A percentile compares a stretch with the other conserved stretches of the same genome.
Conservation (phyloP, 2,113 vertebrate species). For the Cyphomyrus plagiostoma region DNA sequence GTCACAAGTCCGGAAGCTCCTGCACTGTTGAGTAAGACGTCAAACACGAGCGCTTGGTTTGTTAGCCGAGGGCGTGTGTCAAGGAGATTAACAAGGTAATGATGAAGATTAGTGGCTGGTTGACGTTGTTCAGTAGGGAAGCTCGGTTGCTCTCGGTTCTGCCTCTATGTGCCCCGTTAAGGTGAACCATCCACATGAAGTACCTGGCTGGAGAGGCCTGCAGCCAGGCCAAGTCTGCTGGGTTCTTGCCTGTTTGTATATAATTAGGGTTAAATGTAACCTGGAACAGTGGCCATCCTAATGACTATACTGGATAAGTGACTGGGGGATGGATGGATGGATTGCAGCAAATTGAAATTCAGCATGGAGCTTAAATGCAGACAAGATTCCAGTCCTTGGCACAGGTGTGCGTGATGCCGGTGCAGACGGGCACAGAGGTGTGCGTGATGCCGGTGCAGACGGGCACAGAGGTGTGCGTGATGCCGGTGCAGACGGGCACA, state of each 20-base stretch:
- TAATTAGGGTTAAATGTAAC: background rate
- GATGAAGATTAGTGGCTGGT: background rate
- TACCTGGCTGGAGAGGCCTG: background rate
- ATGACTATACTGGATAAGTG: background rate
- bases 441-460: too few species aligned
- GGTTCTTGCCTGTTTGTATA: background rate
- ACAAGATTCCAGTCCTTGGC: background rate
- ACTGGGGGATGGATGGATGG: background rate
- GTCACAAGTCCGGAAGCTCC: background rate
- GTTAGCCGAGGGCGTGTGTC: background rate
- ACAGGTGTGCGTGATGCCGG: background rate
- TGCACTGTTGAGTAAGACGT: background rate
- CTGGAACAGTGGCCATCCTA: background rate
- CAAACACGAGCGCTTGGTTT: background rate
- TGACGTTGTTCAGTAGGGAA: background rate
- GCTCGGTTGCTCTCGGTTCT: background rate
- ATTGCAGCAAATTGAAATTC: background rate
- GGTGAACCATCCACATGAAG: background rate
- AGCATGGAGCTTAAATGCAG: background rate
- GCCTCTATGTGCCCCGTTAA: background rate
- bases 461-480: too few species aligned
- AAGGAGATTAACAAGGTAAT: background rate
- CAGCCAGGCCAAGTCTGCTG: background rate
- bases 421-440: too few species aligned
- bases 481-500: too few species aligned